phyloP scores from a whole-genome alignment of 2,797 vertebrate species.

The Microctenopoma stevenorrisi region DNA sequence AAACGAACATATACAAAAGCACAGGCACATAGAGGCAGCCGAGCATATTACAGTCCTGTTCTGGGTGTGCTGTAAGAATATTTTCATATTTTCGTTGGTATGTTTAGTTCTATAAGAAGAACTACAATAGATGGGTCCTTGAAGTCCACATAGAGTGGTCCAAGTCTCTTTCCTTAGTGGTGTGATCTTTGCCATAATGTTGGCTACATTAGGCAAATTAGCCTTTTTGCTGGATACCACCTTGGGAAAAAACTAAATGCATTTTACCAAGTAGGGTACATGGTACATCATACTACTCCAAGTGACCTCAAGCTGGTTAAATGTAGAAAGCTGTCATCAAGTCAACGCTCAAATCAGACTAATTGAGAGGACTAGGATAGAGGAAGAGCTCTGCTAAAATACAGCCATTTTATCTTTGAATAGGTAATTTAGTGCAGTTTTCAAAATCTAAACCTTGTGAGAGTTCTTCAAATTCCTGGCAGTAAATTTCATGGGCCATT shows the following conservation, averaged over 20 bases:
- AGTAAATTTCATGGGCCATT: constrained; percentile 44
- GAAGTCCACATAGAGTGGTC: not conserved
- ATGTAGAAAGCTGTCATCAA: too few species aligned
- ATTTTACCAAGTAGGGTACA: too few species aligned
- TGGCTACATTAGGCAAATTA: too few species aligned
- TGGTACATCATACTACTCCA: too few species aligned
- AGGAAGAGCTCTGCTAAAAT: constrained; percentile 27
- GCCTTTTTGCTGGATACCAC: too few species aligned
- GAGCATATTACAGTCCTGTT: not conserved
- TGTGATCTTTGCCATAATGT: too few species aligned
- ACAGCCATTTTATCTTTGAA: constrained; percentile 17
- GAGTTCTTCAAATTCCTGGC: constrained; percentile 59
- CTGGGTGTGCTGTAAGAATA: not conserved
- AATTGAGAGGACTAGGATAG: not conserved
- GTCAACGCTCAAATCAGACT: not conserved
- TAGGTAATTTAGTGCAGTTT: constrained; percentile 27
- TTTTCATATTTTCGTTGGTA: not conserved
- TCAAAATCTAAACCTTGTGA: constrained; percentile 37
- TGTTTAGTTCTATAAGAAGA: not conserved
- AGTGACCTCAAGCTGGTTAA: too few species aligned
- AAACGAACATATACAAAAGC: not conserved
- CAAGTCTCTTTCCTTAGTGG: not conserved
- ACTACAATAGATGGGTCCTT: too few species aligned
- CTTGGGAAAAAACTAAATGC: too few species aligned
- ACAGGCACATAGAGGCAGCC: not conserved